A percentile compares a stretch with the other conserved stretches of the same genome.
Evolutionary conservation across 1,140 invertebrate species (phyloP).

Genomic region (Nylanderia fulva): DNA sequence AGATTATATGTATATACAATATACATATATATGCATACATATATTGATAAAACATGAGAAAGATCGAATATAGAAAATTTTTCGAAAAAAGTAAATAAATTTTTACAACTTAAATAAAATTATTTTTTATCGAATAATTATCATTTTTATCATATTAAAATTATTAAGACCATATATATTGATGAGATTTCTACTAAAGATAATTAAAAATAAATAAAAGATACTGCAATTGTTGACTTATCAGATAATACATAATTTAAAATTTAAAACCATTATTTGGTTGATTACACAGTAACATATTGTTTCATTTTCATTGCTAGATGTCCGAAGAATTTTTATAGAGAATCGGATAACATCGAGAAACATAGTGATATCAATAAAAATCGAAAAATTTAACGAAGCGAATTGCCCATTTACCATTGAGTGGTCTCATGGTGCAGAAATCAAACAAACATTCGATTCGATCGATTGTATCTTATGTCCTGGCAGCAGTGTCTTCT

Average conservation of each 20-base stretch:
- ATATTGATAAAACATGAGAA: not conserved
- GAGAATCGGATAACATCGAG: slow-evolving; percentile 30
- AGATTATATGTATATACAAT: too few species aligned
- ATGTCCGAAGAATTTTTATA: slow-evolving; percentile 61
- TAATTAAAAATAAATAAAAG: too few species aligned
- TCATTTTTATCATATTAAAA: too few species aligned
- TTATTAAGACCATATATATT: too few species aligned
- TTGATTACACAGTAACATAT: too few species aligned
- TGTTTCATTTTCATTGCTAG: not conserved
- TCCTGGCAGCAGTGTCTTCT: slow-evolving; percentile 32
- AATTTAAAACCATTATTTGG: too few species aligned
- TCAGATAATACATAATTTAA: too few species aligned
- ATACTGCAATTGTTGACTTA: too few species aligned
- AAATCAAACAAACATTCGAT: slow-evolving; percentile 10
- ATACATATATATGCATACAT: too few species aligned
- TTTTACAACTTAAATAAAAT: not conserved
- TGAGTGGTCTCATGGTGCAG: slow-evolving; percentile 43
- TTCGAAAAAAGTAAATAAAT: not conserved
- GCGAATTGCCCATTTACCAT: slow-evolving; percentile 62
- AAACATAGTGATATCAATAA: slow-evolving; percentile 41
- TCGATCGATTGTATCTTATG: slow-evolving; percentile 53
- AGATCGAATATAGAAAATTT: not conserved
- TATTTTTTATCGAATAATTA: too few species aligned
- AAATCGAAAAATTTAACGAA: slow-evolving; percentile 54
- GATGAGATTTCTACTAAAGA: too few species aligned